Evolutionary conservation across 2,113 vertebrate genomes (phyloP).

Genomic region (Rhea americana): DNA sequence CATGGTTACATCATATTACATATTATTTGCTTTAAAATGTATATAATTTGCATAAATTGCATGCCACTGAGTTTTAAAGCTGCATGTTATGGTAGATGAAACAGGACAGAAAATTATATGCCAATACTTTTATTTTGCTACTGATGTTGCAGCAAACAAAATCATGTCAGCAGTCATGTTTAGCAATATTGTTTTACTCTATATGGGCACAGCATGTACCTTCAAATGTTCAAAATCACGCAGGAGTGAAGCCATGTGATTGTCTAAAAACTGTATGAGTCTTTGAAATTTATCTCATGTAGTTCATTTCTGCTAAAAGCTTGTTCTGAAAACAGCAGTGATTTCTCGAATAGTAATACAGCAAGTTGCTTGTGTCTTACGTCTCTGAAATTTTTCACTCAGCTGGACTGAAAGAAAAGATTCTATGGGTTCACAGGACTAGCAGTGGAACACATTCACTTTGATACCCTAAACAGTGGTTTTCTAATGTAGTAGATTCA

Average conservation of each 20-base stretch:
- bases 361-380: neutral
- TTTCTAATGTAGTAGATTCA: constrained; percentile 15
- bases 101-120: neutral
- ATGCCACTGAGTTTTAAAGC: neutral
- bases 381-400: constrained; percentile 2
- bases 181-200: neutral
- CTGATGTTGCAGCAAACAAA: neutral
- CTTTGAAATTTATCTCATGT: neutral
- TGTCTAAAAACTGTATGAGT: neutral
- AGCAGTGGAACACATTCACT: neutral
- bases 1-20: neutral
- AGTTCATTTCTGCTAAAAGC: neutral
- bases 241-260: neutral
- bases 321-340: neutral
- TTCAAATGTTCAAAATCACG: neutral
- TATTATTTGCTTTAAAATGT: neutral
- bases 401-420: neutral
- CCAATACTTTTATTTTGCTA: neutral
- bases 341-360: neutral
- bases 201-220: neutral
- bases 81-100: neutral
- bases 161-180: neutral
- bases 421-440: neutral
- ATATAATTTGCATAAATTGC: neutral
- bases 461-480: neutral